Evolutionary conservation across 2,888 invertebrate species (phyloP).

Genomic region (Pachliopta kotzebuea): DNA sequence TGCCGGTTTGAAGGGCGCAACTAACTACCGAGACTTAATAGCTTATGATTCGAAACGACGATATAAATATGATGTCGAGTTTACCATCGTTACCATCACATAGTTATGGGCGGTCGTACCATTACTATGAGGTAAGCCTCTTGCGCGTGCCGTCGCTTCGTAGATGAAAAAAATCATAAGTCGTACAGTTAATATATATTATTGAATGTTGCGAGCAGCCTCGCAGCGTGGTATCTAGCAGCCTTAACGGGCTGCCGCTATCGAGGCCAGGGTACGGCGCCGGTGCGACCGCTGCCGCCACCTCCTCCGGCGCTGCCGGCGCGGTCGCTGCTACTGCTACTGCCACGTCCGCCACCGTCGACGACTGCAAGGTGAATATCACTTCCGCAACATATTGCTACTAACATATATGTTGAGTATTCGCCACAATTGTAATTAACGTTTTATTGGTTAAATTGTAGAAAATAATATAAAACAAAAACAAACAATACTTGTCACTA

Average conservation of each 20-base stretch:
- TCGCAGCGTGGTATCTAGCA: slow-evolving; percentile 61
- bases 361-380: slow-evolving; percentile 67
- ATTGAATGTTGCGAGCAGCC: slow-evolving; percentile 46
- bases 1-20: not conserved
- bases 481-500: too few species aligned
- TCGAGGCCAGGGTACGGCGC: slow-evolving; percentile 60
- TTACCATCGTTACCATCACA: not conserved
- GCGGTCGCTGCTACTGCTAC: slow-evolving; percentile 61
- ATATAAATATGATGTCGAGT: not conserved
- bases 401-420: not conserved
- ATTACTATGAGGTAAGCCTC: not conserved
- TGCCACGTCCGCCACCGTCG: slow-evolving; percentile 47
- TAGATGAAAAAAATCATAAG: too few species aligned
- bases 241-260: slow-evolving; percentile 64
- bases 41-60: not conserved
- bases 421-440: too few species aligned
- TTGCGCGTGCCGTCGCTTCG: too few species aligned
- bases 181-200: not conserved
- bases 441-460: too few species aligned
- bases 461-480: too few species aligned
- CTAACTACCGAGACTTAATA: not conserved
- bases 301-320: slow-evolving; percentile 46
- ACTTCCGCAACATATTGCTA: not conserved
- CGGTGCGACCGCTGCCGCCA: slow-evolving; percentile 50
- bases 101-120: not conserved